Conservation (phyloP, 2,888 invertebrate genomes). For the Ennomos fuscantarius region DNA sequence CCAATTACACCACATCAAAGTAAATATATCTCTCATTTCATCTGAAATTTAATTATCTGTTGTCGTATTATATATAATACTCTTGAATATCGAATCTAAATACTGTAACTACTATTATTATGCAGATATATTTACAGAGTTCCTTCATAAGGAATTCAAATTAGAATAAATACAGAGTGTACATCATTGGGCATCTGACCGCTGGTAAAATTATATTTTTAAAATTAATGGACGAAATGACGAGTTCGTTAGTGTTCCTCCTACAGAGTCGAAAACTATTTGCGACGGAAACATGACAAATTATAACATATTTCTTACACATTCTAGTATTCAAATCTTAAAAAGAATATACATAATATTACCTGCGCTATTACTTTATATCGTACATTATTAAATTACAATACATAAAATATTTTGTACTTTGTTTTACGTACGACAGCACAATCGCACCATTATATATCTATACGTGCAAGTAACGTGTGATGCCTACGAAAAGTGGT, state of each 20-base stretch:
- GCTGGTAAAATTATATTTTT: conserved; percentile 80
- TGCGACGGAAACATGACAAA: conserved; percentile 83
- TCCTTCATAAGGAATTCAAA: conserved; percentile 78
- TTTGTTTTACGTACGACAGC: conserved; percentile 78
- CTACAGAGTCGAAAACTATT: conserved; percentile 80
- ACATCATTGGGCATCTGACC: conserved; percentile 76
- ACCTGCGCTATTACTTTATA: conserved; percentile 79
- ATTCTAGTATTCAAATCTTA: conserved; percentile 73
- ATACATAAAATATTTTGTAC: conserved; percentile 85
- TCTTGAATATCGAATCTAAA: conserved; percentile 73
- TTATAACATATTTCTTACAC: conserved; percentile 58
- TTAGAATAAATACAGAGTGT: conserved; percentile 71
- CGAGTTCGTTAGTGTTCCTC: conserved; percentile 83
- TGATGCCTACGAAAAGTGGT: conserved; percentile 48
- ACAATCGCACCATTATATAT: conserved; percentile 73
- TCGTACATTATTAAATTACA: conserved; percentile 81
- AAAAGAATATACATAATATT: conserved; percentile 72
- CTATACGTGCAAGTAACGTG: conserved; percentile 60
- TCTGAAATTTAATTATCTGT: conserved; percentile 61
- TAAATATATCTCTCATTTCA: conserved; percentile 63
- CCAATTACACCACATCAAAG: conserved; percentile 55
- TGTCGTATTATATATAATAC: conserved; percentile 65
- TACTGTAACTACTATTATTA: conserved; percentile 56
- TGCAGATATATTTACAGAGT: conserved; percentile 75
- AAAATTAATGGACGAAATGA: conserved; percentile 85